Base-by-base conservation (phyloP, 2,113 vertebrate genomes). In the Rafetus swinhoei region DNA sequence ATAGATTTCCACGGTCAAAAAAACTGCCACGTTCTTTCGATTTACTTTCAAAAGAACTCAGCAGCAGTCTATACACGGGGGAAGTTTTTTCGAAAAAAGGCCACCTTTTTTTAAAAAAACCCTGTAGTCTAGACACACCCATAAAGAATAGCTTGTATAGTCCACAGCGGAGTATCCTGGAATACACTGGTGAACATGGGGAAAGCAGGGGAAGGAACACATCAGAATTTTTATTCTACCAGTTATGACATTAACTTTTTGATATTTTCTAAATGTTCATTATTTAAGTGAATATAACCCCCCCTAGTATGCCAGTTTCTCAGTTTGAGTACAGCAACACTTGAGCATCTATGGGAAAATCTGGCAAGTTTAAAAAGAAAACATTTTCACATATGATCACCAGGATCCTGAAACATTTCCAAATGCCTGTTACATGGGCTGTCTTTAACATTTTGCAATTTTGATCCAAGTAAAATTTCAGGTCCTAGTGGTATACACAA, bases 241-340 rank as follows among this genome's bases (percentile, higher is more conserved):
- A 84, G 74, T 69, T 72, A 84, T 62, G 83, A 56, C 62, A 72
- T 76, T 91, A 84, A 77, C 84, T 85, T 95, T 95, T 91, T 72
- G 83, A 81, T 62, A 85, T 79, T 87, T 83, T 55, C 55, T 60
- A 82, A 59, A 86, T 80, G 69, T 82, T 81, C 81, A 94, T 86
- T 84, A 57, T 86, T 65, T 77, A 13, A 56, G 7, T n/a, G 69
- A 90, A 76, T 22, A 57, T n/a, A 29, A 82, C 76, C 77, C 39
- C 56, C n/a, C 29, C 12, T 35, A 84, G 54, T 29, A 32, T 72
- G n/a, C 50, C 89, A 69, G 65, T 7, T 81, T 91, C 84, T 86
- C 53, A 60, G 50, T 50, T 13, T 59, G 81, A n/a, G 10, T 74
- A 65, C 10, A 15, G 19, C 2, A 87, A 76, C 60, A 25, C 27